These are phyloP conservation scores for Eublepharis macularius DNA, from an alignment of 2,113 vertebrate species.

Conservation along the genomic window DNA sequence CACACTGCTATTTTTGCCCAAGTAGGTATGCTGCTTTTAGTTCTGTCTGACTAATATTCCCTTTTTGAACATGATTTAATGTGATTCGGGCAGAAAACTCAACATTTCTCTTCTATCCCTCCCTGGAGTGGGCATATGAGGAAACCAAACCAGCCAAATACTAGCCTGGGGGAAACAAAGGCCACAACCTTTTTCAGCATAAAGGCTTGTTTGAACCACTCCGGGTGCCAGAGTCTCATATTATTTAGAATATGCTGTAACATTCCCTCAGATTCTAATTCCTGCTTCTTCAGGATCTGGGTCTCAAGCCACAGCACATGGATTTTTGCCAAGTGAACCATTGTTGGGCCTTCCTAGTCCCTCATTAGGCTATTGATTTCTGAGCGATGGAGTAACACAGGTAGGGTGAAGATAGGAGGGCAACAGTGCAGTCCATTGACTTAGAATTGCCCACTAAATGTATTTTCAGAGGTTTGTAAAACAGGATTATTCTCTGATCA, in stretches of 20 bases:
- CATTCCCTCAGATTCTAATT: too few relatives aligned
- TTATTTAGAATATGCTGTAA: too few relatives aligned
- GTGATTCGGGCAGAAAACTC: background rate
- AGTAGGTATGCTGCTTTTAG: constrained; percentile 30
- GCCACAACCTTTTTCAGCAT: background rate
- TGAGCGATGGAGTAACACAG: background rate
- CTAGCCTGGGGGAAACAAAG: background rate
- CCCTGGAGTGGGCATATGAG: background rate
- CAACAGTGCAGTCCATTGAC: too few relatives aligned
- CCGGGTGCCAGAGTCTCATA: too few relatives aligned
- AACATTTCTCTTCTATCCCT: background rate
- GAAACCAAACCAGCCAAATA: too few relatives aligned
- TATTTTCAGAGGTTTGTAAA: background rate
- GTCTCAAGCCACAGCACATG: background rate
- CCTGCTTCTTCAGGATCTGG: background rate
- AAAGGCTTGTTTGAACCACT: too few relatives aligned
- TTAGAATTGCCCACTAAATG: background rate
- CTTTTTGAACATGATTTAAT: background rate
- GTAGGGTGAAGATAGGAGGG: background rate
- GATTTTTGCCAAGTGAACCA: background rate
- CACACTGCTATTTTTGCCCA: constrained; percentile 39
- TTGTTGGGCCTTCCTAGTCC: background rate
- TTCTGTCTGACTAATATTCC: constrained; percentile 36
- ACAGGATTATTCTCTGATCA: background rate
- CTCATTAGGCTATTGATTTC: background rate